Base-by-base conservation (phyloP, 2,113 vertebrate species). In the Sturnira hondurensis region DNA sequence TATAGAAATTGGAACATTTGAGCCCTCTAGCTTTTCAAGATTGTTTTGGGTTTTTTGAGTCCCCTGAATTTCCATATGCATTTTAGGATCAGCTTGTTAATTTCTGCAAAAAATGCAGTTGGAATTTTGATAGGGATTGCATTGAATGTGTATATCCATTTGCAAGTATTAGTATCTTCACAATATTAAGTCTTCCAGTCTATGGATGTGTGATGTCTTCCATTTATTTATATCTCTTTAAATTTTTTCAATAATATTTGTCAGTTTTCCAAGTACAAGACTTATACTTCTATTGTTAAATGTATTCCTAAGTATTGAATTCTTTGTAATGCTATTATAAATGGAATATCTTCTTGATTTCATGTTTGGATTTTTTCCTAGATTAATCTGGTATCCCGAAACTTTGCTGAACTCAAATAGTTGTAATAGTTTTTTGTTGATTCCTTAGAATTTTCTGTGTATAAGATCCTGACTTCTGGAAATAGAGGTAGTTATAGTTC, bases 261-360 rank as follows among this genome's bases (percentile, higher is more conserved):
- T 1, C 11, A 92, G 50, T 90, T 90, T 90, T 84, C 81, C 87
- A 65, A 70, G 71, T 70, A 65, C 2, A 87, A 56, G 17, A 63
- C 41, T 91, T 88, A 3, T 2, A 33, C 13, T 77, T 86, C 24
- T 71, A 86, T 89, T 86, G 65, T 92, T 91, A 86, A 91, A 58
- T 91, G 77, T 76, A 82, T 68, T 88, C 56, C 26, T 86, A 71
- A 86, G 4, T 86, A 14, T 90, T 68, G 95, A 70, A 67, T 89
- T 96, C 19, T 70, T 84, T 93, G 78, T 74, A 41, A 68, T 89
- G 41, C 54, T 89, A 14, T 47, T 82, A 2, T 84, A 86, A 89
- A 43, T 54, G 41, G 6, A 89, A 70, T 83, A 84, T 83, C 87
- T 78, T 97, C 84, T 91, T 78, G 33, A 90, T 41, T 93, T 94